These are phyloP conservation scores for Tetraodon nigroviridis DNA, from an alignment of 2,113 vertebrate species.

Conservation along the genomic window DNA sequence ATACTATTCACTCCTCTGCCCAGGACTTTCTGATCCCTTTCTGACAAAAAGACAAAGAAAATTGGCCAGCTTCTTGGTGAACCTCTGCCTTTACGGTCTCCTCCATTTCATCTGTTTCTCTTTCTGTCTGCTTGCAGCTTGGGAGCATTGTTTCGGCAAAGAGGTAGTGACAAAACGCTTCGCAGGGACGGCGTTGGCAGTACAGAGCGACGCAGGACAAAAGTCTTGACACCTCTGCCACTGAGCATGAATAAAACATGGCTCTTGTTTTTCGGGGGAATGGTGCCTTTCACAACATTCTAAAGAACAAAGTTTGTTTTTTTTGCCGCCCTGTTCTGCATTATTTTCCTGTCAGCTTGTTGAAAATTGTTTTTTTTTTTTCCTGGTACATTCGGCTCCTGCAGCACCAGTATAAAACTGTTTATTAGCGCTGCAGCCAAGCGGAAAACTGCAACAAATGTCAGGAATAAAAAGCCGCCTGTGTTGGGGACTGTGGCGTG, in stretches of 20 bases:
- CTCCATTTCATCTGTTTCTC: neutral
- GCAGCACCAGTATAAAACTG: slow-evolving; percentile 7
- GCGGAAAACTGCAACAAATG: too few species aligned
- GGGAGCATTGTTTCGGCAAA: slow-evolving; percentile 59
- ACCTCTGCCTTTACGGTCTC: slow-evolving; percentile 7
- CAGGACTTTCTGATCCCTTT: too few species aligned
- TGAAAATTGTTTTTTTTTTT: slow-evolving; percentile 26
- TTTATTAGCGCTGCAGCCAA: slow-evolving; percentile 26
- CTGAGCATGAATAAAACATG: slow-evolving; percentile 68
- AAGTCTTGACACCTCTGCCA: slow-evolving; percentile 68
- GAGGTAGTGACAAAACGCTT: slow-evolving; percentile 51
- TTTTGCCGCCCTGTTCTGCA: slow-evolving; percentile 14
- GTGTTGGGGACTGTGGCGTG: slow-evolving; percentile 16
- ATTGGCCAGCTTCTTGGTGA: slow-evolving; percentile 39
- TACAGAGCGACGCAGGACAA: slow-evolving; percentile 64
- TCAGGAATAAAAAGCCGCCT: too few species aligned
- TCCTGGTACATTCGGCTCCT: slow-evolving; percentile 13
- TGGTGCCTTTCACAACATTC: slow-evolving; percentile 41
- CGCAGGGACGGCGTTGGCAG: slow-evolving; percentile 60
- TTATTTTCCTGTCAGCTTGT: slow-evolving; percentile 32
- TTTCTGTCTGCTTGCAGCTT: slow-evolving; percentile 5
- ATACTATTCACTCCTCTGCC: neutral
- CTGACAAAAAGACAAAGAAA: neutral
- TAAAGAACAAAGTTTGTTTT: slow-evolving; percentile 35
- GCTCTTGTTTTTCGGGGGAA: slow-evolving; percentile 19